Evolutionary conservation across 2,113 vertebrate species (phyloP).

Genomic region (Mormyrus lacerda): DNA sequence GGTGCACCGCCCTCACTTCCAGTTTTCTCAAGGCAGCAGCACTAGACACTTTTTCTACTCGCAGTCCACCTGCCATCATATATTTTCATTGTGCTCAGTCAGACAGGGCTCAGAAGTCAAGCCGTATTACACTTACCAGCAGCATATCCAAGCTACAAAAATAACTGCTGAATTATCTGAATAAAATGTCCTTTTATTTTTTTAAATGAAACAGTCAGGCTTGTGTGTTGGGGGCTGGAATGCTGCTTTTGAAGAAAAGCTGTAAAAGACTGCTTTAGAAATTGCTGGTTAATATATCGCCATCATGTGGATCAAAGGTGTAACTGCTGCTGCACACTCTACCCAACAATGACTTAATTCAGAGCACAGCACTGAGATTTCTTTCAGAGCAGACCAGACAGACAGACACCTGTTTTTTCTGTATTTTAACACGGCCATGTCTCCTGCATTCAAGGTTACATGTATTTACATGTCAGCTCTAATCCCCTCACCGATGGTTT

Average conservation of each 20-base stretch:
- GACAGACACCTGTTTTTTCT: neutral
- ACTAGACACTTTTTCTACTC: constrained; percentile 29
- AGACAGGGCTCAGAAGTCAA: neutral
- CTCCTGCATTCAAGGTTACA: neutral
- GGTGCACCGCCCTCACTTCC: constrained; percentile 39
- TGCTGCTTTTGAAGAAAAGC: neutral
- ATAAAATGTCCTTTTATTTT: neutral
- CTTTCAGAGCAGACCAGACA: neutral
- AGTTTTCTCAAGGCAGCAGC: constrained; percentile 38
- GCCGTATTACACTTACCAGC: neutral
- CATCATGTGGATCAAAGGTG: neutral
- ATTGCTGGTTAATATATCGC: neutral
- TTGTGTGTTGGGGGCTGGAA: neutral
- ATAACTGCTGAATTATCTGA: neutral
- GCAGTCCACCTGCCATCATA: constrained; percentile 43
- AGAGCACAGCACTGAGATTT: neutral
- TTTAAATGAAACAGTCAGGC: neutral
- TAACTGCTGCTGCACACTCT: neutral
- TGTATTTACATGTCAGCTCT: neutral
- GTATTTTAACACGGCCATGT: neutral
- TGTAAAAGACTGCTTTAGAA: neutral
- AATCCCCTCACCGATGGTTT: constrained; percentile 41
- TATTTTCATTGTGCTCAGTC: neutral
- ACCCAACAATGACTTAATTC: neutral
- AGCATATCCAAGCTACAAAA: neutral